These are phyloP conservation scores for Hystrix cristata DNA, from an alignment of 2,113 vertebrate species.

Conservation along the genomic window DNA sequence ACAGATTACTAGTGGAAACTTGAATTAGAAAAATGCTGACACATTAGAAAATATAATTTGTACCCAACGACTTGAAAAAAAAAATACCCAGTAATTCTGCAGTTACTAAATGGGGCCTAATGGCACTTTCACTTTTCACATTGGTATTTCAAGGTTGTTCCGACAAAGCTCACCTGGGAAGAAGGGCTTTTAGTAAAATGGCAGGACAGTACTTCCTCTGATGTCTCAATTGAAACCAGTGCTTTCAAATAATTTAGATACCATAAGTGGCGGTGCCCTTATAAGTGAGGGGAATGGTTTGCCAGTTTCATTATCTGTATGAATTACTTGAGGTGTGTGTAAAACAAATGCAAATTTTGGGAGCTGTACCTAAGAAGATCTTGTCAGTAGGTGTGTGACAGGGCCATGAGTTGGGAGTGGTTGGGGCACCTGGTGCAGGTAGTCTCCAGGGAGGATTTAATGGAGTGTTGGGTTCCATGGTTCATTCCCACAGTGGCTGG, in stretches of 20 bases:
- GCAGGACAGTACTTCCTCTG: neutral
- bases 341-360: slow-evolving; percentile 23
- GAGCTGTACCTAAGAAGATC: neutral
- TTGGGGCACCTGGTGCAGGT: neutral
- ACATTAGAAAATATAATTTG: slow-evolving; percentile 87
- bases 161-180: slow-evolving; percentile 71
- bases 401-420: neutral
- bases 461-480: neutral
- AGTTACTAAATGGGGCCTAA: slow-evolving; percentile 68
- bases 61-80: slow-evolving; percentile 78
- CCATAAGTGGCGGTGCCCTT: neutral
- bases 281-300: neutral
- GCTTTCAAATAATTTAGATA: slow-evolving; percentile 44
- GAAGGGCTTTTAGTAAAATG: slow-evolving; percentile 59
- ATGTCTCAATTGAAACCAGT: slow-evolving; percentile 19
- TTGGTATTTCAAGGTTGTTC: slow-evolving; percentile 70
- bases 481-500: neutral
- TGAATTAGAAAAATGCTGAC: slow-evolving; percentile 86
- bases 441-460: neutral
- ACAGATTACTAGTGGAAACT: slow-evolving; percentile 85
- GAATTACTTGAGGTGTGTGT: neutral
- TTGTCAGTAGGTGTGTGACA: neutral
- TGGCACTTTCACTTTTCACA: slow-evolving; percentile 70
- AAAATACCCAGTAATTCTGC: slow-evolving; percentile 72
- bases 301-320: slow-evolving; percentile 1